Evolutionary conservation across 1,140 invertebrate species (phyloP), one percentile per base, ranked within the genome.

Genomic region (Cherax quadricarinatus): DNA sequence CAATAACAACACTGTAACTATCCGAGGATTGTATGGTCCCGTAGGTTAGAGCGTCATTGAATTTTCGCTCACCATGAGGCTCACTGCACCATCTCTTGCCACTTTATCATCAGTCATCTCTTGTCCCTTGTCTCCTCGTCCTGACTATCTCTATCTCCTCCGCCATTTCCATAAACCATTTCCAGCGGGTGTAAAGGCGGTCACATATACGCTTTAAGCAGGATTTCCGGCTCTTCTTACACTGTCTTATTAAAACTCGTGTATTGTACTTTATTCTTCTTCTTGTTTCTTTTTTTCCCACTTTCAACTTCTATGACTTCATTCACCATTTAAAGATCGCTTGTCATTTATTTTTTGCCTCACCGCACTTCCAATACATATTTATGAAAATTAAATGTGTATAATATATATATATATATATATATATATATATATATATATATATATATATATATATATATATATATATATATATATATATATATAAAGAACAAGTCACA

Each of bases 61-160:
- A n/a, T n/a, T n/a, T n/a, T n/a, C n/a, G n/a, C n/a, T n/a, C n/a
- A 70, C 24, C 70, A 24, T 18, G 10, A 10, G 24, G 21, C 6
- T 73, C 70, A n/a, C 70, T 73, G n/a, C 70, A 73, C 70, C 70
- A 73, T 73, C 70, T n/a, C 70, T n/a, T 14, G 14, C 57, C n/a
- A 18, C 51, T n/a, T 9, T 18, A 30, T 57, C 57, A 83, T 83
- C 81, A 57, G 51, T 7, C 51, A 83, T 83, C 81, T 83, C 81
- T 83, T 30, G 24, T 60, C 81, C n/a, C 51, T 83, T 60, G 51
- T 51, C 51, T 83, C 49, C 16, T 24, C 80, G 16, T 21, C 48
- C 81, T 57, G 81, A 83, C 81, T 83, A 83, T 83, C 81, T 83
- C 51, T 83, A 83, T 83, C 81, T 83, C 57, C 51, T 10, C 81